These are phyloP conservation scores for Varroa destructor DNA, from an alignment of 1,140 invertebrate species.

Conservation along the genomic window DNA sequence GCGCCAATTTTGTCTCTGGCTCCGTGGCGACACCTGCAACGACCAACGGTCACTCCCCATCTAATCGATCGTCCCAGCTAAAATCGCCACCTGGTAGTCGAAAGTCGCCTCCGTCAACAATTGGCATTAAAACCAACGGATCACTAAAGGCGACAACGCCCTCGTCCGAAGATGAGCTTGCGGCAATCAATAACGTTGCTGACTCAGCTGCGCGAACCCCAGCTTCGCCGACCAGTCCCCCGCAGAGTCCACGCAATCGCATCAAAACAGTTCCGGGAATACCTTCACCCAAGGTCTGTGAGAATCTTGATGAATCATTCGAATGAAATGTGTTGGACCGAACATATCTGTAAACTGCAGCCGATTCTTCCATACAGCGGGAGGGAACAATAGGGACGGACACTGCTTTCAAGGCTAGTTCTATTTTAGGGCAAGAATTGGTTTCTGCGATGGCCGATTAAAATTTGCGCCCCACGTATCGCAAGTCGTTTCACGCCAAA, in stretches of 20 bases:
- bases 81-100: conserved; percentile 4
- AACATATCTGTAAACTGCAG: neutral
- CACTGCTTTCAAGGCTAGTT: too few species aligned
- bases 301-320: too few species aligned
- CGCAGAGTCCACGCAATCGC: conserved; percentile 16
- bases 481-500: too few species aligned
- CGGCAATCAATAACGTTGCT: conserved; percentile 12
- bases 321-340: too few species aligned
- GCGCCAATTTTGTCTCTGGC: conserved; percentile 11
- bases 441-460: too few species aligned
- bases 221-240: neutral
- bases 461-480: too few species aligned
- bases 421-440: too few species aligned
- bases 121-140: conserved; percentile 11
- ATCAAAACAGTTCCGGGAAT: conserved; percentile 22
- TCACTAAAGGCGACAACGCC: conserved; percentile 21
- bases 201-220: conserved; percentile 8
- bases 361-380: neutral
- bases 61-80: neutral
- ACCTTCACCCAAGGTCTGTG: conserved; percentile 18
- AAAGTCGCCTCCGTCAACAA: conserved; percentile 18
- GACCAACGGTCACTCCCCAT: neutral
- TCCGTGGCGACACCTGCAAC: neutral
- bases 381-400: too few species aligned
- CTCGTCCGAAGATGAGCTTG: conserved; percentile 13